Conservation (phyloP, 2,113 vertebrate genomes). For the Antechinus stuartii region DNA sequence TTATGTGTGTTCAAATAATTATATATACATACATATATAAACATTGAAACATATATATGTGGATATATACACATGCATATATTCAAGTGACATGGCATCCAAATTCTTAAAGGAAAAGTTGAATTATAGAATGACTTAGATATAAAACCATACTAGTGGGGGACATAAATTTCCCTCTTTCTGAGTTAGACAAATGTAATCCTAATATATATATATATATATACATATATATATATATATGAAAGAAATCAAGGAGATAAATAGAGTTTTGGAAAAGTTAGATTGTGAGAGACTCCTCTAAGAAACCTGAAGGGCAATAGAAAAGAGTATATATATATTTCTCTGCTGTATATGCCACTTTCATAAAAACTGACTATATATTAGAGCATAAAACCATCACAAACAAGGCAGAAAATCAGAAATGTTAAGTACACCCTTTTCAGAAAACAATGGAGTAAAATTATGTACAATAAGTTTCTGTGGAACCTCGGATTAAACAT, state of each 20-base stretch:
- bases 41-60: too few species aligned
- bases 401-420: neutral
- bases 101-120: neutral
- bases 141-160: neutral
- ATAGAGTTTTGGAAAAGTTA: too few species aligned
- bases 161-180: neutral
- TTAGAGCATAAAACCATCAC: neutral
- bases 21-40: too few species aligned
- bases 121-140: neutral
- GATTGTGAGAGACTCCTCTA: too few species aligned
- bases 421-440: neutral
- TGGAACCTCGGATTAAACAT: neutral
- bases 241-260: neutral
- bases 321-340: too few species aligned
- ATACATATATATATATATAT: neutral
- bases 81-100: neutral
- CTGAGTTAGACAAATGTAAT: neutral
- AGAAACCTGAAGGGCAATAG: too few species aligned
- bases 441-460: neutral
- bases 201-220: neutral
- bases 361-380: too few species aligned
- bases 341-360: too few species aligned
- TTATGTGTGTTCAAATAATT: neutral
- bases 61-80: too few species aligned
- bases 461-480: too few species aligned